Base-by-base conservation (phyloP, 2,113 vertebrate genomes). In the Clarias batrachus region DNA sequence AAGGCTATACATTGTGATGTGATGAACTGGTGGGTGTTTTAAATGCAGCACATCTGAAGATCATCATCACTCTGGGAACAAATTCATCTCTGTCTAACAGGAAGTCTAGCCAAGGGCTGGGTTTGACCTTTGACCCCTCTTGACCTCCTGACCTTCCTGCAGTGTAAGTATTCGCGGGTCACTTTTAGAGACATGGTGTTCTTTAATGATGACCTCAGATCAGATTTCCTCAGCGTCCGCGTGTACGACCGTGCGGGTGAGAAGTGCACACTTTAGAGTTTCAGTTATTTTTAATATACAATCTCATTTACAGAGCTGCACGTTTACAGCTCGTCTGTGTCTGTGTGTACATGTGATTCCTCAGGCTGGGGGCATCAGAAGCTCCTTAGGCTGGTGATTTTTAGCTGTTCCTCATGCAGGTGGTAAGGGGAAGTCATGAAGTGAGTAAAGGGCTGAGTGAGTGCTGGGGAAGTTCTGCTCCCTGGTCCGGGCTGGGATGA, bases 11-110 rank as follows among this genome's bases (percentile, higher is more conserved):
- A 56, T 8, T 5, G 12, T n/a, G 41, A 14, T 10, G 25, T 78
- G 27, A 19, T 19, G n/a, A 19, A 19, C 27, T 8, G 0, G 52
- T 60, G 77, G 33, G 77, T 37, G 54, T 80, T 80, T 59, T 59
- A 80, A 80, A 30, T 13, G 2, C 13, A 27, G 52, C 11, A 78
- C 77, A 80, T 80, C 77, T 80, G 77, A 80, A 60, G 56, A 17
- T 57, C 65, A 56, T 66, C 65, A 56, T 82, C 25, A 82, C 82
- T 68, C 85, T 89, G 88, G 81, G 84, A 88, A 89, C 87, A 78
- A 30, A 86, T 81, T 73, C 65, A 88, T 86, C 86, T 86, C 85
- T 86, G 89, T 86, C 86, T 66, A 76, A 81, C 87, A 86, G 81
- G 86, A 89, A 83, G 86, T 86, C 80, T 83, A 59, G 84, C 87